Evolutionary conservation across 2,797 vertebrate genomes (phyloP).

Genomic region (Darevskia mixta): DNA sequence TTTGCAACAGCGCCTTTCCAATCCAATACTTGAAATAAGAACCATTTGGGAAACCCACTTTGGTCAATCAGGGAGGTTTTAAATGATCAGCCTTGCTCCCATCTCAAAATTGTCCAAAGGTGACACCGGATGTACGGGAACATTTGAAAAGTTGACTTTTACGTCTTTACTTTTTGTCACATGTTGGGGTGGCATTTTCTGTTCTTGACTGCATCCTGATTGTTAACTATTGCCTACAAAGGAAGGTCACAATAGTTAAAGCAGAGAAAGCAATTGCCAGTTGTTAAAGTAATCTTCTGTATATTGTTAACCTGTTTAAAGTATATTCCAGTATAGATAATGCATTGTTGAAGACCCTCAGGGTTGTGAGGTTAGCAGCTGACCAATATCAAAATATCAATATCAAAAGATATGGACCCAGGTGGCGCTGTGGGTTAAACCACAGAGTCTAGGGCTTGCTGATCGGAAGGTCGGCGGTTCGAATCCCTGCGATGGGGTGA

Average conservation of each 20-base stretch:
- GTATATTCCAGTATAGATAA: neutral
- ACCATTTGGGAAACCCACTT: neutral
- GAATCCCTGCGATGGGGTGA: too few relatives aligned
- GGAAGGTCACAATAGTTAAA: slow-evolving; percentile 13
- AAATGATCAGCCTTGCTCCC: neutral
- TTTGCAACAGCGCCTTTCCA: neutral
- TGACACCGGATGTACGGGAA: neutral
- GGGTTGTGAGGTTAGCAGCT: neutral
- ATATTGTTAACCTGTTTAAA: neutral
- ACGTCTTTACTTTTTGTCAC: neutral
- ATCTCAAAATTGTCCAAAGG: neutral
- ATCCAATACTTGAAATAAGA: neutral
- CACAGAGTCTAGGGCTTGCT: too few relatives aligned
- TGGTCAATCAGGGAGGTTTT: neutral
- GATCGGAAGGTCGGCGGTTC: too few relatives aligned
- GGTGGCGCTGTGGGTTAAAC: too few relatives aligned
- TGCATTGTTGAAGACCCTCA: neutral
- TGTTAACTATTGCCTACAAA: slow-evolving; percentile 49
- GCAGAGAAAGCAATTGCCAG: neutral
- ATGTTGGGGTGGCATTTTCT: neutral
- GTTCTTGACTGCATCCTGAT: slow-evolving; percentile 22
- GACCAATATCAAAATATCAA: neutral
- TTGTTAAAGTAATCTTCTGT: slow-evolving; percentile 5
- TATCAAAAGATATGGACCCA: too few relatives aligned
- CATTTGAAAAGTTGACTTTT: neutral